phyloP scores from a whole-genome alignment of 1,140 invertebrate species.

The Zelostemma sp. region DNA sequence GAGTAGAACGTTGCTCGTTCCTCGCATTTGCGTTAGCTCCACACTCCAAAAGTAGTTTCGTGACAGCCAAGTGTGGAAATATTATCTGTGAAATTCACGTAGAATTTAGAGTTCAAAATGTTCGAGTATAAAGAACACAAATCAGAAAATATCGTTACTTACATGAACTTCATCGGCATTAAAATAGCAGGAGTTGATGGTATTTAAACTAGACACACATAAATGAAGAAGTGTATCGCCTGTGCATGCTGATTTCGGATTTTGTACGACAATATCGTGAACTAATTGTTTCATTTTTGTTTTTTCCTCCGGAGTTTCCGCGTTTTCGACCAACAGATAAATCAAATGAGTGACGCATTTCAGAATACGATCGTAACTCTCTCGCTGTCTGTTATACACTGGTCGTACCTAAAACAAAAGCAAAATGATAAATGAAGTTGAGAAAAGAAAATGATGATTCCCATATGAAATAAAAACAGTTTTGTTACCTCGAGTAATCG shows the following conservation, averaged over 20 bases:
- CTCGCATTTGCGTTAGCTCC: slow-evolving; percentile 82
- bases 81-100: slow-evolving; percentile 74
- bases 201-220: slow-evolving; percentile 83
- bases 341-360: slow-evolving; percentile 86
- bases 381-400: slow-evolving; percentile 82
- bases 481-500: slow-evolving; percentile 71
- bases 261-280: slow-evolving; percentile 72
- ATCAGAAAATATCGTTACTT: background rate
- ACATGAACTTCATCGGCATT: slow-evolving; percentile 1
- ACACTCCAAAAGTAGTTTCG: slow-evolving; percentile 79
- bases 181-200: slow-evolving; percentile 68
- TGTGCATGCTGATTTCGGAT: slow-evolving; percentile 76
- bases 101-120: too few relatives aligned
- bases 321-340: slow-evolving; percentile 79
- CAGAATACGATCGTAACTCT: slow-evolving; percentile 85
- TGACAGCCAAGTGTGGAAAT: slow-evolving; percentile 80
- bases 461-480: slow-evolving; percentile 10
- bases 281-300: slow-evolving; percentile 66
- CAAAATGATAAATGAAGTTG: too few relatives aligned
- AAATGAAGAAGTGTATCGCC: slow-evolving; percentile 75
- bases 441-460: too few relatives aligned
- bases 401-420: slow-evolving; percentile 72
- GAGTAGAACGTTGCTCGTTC: slow-evolving; percentile 81
- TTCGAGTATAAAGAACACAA: too few relatives aligned
- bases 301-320: slow-evolving; percentile 69